These are phyloP conservation scores for Peromyscus nudipes DNA, from an alignment of 2,797 vertebrate genomes.

Conservation along the genomic window DNA sequence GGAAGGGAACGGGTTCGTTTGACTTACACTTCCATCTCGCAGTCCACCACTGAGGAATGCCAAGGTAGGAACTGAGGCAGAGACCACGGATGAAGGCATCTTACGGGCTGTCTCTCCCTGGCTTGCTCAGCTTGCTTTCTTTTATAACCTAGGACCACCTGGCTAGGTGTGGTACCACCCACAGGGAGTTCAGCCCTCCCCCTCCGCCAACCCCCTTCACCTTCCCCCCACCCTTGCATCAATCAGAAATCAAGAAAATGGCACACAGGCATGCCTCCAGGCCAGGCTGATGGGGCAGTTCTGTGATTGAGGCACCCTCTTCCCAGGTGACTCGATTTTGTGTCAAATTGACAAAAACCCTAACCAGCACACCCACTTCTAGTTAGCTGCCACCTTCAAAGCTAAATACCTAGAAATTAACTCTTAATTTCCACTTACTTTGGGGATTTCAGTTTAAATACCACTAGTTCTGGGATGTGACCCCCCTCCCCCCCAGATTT, in stretches of 20 bases:
- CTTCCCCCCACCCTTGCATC: too few relatives aligned
- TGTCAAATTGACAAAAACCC: background rate
- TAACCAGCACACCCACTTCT: background rate
- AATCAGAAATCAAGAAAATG: background rate
- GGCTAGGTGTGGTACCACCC: background rate
- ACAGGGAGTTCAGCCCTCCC: background rate
- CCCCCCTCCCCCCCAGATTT: background rate
- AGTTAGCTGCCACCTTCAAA: background rate
- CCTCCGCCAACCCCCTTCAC: too few relatives aligned
- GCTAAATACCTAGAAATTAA: background rate
- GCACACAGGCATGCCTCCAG: background rate
- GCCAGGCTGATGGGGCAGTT: background rate
- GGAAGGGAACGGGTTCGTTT: background rate
- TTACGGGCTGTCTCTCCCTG: background rate
- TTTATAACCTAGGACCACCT: background rate
- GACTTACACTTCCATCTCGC: background rate
- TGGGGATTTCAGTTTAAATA: background rate
- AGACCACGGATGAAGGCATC: too few relatives aligned
- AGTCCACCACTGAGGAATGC: background rate
- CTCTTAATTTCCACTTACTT: background rate
- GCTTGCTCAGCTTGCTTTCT: background rate
- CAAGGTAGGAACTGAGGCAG: background rate
- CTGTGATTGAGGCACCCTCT: background rate
- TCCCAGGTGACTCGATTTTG: background rate
- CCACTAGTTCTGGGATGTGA: background rate